phyloP scores from a whole-genome alignment of 2,888 invertebrate species.

The Harpagoxenus sublaevis region DNA sequence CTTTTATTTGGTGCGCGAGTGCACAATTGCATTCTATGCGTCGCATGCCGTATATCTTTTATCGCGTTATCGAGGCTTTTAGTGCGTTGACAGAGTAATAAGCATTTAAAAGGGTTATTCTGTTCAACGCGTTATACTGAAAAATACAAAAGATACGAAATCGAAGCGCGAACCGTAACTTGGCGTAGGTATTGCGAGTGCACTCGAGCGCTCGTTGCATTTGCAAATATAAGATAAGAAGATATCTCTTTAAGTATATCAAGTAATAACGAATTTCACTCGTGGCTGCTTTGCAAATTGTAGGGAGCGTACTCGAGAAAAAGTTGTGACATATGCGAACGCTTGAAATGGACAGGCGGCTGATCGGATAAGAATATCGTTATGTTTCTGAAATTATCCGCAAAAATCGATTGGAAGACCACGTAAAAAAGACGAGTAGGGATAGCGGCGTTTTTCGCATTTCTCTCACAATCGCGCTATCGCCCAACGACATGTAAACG shows the following conservation, averaged over 20 bases:
- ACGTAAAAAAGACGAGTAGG: neutral
- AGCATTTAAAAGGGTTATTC: conserved; percentile 49
- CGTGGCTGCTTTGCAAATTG: neutral
- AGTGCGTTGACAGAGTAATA: conserved; percentile 47
- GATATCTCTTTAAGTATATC: conserved; percentile 26
- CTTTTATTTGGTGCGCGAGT: neutral
- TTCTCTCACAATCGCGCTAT: conserved; percentile 19
- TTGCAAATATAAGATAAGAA: conserved; percentile 18
- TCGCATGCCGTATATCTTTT: conserved; percentile 34
- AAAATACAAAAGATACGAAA: conserved; percentile 31
- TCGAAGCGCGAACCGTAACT: conserved; percentile 24
- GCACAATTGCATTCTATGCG: conserved; percentile 37
- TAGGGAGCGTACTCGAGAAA: neutral
- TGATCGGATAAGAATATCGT: neutral
- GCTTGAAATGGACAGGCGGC: neutral
- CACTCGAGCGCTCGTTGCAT: conserved; percentile 7
- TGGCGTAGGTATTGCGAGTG: neutral
- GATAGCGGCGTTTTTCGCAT: conserved; percentile 5
- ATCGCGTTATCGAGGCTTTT: conserved; percentile 53
- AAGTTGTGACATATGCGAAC: neutral
- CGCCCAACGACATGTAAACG: neutral
- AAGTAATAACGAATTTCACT: neutral
- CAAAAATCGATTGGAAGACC: neutral
- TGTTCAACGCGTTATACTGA: conserved; percentile 19
- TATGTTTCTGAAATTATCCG: neutral